Evolutionary conservation across 2,113 vertebrate species (phyloP).

Genomic region (Synchiropus splendidus): DNA sequence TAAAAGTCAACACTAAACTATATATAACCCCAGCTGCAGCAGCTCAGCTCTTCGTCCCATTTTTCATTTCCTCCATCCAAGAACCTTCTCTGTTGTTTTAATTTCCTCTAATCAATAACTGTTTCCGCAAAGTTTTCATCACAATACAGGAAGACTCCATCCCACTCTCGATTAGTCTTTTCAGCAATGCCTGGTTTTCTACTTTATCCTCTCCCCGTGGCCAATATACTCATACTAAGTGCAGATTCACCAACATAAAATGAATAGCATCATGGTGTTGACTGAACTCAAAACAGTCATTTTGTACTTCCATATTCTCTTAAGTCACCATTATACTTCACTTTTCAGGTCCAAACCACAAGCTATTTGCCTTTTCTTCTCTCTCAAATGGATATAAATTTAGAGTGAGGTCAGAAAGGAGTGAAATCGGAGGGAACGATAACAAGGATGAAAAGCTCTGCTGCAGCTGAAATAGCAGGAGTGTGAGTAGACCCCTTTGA

Average conservation of each 20-base stretch:
- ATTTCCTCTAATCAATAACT: conserved; percentile 46
- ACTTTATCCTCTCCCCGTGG: conserved; percentile 29
- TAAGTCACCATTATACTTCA: conserved; percentile 38
- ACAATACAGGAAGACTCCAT: conserved; percentile 20
- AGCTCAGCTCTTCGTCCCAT: conserved; percentile 29
- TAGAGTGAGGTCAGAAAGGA: conserved; percentile 21
- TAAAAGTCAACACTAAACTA: not conserved
- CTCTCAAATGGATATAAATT: conserved; percentile 27
- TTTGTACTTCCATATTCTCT: conserved; percentile 57
- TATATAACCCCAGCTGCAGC: conserved; percentile 9
- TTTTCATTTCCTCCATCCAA: conserved; percentile 21
- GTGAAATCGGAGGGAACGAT: conserved; percentile 14
- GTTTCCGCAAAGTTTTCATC: conserved; percentile 28
- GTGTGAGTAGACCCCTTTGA: conserved; percentile 9
- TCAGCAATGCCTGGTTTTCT: conserved; percentile 28
- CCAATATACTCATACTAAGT: conserved; percentile 29
- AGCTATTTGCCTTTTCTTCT: conserved; percentile 9
- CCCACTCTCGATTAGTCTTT: conserved; percentile 35
- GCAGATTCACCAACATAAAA: conserved; percentile 8
- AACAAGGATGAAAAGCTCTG: conserved; percentile 15
- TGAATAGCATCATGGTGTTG: no score
- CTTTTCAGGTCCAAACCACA: conserved; percentile 25
- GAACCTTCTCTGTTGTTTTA: conserved; percentile 14
- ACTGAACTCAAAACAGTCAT: conserved; percentile 47
- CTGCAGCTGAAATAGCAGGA: conserved; percentile 33